phyloP scores from a whole-genome alignment of 2,888 invertebrate genomes.

The Drosophila nigricruria region DNA sequence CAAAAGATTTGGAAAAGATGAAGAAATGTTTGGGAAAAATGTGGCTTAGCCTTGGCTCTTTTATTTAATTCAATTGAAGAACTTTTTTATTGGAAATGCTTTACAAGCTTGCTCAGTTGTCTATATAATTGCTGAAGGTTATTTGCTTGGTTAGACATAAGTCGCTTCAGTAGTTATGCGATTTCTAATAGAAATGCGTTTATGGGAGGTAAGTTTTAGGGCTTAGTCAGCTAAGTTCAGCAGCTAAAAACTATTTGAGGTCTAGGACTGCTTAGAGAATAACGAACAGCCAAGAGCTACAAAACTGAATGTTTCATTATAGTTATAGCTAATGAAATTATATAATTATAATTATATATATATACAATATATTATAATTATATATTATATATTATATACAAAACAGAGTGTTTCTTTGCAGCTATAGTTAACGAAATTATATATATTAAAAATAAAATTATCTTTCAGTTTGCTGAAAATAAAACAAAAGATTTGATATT shows the following conservation, averaged over 20 bases:
- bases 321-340: too few species aligned
- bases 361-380: too few species aligned
- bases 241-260: neutral
- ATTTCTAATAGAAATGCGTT: neutral
- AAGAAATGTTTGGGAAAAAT: neutral
- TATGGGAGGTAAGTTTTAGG: neutral
- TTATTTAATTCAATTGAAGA: neutral
- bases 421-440: too few species aligned
- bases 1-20: neutral
- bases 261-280: neutral
- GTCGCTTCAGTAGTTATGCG: neutral
- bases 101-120: constrained; percentile 2
- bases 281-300: neutral
- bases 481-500: too few species aligned
- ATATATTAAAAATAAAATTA: too few species aligned
- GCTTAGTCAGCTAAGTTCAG: too few species aligned
- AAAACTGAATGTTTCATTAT: too few species aligned
- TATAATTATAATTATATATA: too few species aligned
- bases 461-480: too few species aligned
- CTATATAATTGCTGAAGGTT: constrained; percentile 1
- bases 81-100: neutral
- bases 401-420: too few species aligned
- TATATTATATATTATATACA: too few species aligned
- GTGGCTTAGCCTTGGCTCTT: neutral
- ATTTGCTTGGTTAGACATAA: neutral